Conservation (phyloP, 2,797 vertebrate species). For the Enteromius trimaculatus region DNA sequence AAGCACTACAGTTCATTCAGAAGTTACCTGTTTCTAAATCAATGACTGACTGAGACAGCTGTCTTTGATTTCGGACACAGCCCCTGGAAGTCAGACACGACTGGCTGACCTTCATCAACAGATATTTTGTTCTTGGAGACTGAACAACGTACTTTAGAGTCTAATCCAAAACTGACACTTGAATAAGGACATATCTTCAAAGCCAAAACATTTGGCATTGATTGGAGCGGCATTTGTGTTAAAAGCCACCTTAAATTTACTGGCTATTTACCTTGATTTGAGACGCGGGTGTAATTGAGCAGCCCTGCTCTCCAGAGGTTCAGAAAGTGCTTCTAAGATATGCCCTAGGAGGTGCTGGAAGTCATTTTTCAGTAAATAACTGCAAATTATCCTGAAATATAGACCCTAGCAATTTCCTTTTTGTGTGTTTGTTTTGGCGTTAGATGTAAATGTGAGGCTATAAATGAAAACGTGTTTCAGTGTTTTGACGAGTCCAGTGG, state of each 20-base stretch:
- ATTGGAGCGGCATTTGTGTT: constrained; percentile 9
- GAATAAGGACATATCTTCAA: constrained; percentile 30
- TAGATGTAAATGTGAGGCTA: constrained; percentile 38
- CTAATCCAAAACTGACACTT: constrained; percentile 38
- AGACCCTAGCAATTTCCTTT: constrained; percentile 47
- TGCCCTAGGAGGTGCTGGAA: constrained; percentile 49
- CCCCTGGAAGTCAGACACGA: constrained; percentile 26
- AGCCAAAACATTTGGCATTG: neutral
- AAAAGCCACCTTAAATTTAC: neutral
- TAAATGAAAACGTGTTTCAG: constrained; percentile 52
- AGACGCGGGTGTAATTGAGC: constrained; percentile 22
- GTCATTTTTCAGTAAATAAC: constrained; percentile 39
- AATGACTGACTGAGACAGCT: neutral
- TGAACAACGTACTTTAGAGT: constrained; percentile 14
- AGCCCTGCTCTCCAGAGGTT: constrained; percentile 4
- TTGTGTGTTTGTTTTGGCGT: constrained; percentile 46
- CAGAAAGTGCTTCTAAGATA: constrained; percentile 32
- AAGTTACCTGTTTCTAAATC: neutral
- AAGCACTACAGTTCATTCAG: neutral
- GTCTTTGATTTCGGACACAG: constrained; percentile 10
- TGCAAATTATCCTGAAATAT: constrained; percentile 59
- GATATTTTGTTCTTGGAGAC: constrained; percentile 28
- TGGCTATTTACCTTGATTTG: neutral
- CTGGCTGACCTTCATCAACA: constrained; percentile 1
- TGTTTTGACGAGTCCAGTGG: neutral